A percentile compares a stretch with the other conserved stretches of the same genome.
Conservation (phyloP, 1,140 invertebrate genomes). For the Babylonia areolata region DNA sequence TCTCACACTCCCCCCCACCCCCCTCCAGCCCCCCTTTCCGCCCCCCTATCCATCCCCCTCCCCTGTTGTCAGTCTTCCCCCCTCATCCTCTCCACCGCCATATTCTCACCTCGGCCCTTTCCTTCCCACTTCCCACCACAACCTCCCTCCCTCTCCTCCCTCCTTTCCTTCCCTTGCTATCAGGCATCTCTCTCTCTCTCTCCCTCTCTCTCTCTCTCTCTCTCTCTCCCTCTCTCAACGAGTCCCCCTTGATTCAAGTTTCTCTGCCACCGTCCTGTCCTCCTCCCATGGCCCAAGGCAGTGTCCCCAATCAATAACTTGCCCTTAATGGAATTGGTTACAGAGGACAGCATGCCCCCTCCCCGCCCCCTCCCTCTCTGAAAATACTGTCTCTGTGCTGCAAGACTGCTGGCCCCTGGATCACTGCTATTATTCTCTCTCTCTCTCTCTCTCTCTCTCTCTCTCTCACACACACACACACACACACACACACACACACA, state of each 20-base stretch:
- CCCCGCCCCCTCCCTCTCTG: background rate
- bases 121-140: background rate
- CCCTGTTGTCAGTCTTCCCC: no score
- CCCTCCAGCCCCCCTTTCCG: no score
- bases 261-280: background rate
- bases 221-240: no score
- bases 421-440: background rate
- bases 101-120: background rate
- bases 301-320: background rate
- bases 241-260: background rate
- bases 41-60: no score
- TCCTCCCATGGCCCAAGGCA: background rate
- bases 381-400: background rate
- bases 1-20: no score
- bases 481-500: no score
- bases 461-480: background rate
- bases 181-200: background rate
- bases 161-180: background rate
- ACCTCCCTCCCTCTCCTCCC: background rate
- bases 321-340: background rate
- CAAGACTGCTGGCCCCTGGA: background rate
- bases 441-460: background rate
- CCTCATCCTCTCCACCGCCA: no score
- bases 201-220: background rate
- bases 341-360: background rate